phyloP scores from a whole-genome alignment of 2,888 invertebrate genomes.

The Lampropteryx suffumata region DNA sequence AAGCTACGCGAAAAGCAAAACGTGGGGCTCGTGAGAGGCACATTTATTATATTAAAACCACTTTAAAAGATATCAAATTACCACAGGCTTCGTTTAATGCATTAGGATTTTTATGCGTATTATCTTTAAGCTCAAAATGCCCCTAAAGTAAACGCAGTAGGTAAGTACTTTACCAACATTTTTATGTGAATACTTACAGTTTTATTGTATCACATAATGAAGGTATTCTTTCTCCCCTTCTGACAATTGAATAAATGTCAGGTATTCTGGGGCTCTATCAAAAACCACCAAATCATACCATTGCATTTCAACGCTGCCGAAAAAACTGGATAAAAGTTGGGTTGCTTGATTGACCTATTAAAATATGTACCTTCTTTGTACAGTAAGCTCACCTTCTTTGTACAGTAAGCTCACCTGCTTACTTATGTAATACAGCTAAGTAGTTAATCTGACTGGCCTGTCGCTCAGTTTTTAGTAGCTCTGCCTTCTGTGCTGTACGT shows the following conservation, averaged over 20 bases:
- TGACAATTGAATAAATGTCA: background rate
- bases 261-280: background rate
- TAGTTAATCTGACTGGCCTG: too few relatives aligned
- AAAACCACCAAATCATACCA: too few relatives aligned
- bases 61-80: conserved; percentile 30
- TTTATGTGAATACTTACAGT: background rate
- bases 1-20: background rate
- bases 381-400: too few relatives aligned
- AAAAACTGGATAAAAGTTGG: too few relatives aligned
- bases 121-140: conserved; percentile 14
- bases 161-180: background rate
- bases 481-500: too few relatives aligned
- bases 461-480: too few relatives aligned
- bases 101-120: conserved; percentile 20
- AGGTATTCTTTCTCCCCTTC: background rate
- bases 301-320: too few relatives aligned
- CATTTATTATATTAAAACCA: conserved; percentile 27
- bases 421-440: too few relatives aligned
- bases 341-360: too few relatives aligned
- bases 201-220: background rate
- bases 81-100: conserved; percentile 8
- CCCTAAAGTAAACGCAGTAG: background rate
- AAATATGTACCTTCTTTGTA: too few relatives aligned
- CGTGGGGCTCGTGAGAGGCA: background rate
- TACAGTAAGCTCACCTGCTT: too few relatives aligned